Percentiles rank a stretch among this genome's conserved stretches.
These are phyloP conservation scores for Cephus rjabovi DNA, from an alignment of 2,888 invertebrate genomes.

Conservation along the genomic window DNA sequence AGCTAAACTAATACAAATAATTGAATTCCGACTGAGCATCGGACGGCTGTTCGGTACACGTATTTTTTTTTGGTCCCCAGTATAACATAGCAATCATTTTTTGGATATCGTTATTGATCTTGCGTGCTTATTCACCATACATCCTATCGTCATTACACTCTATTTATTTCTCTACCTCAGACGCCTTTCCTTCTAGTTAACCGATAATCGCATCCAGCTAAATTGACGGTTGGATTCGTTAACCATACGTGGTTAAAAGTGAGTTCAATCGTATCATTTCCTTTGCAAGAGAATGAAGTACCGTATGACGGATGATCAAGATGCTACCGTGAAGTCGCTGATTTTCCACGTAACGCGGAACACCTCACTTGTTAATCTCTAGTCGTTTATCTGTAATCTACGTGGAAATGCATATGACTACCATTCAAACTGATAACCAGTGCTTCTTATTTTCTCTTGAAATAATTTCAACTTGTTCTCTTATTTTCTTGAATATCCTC, in stretches of 20 bases:
- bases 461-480: not conserved
- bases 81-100: not conserved
- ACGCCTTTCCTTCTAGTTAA: conserved; percentile 41
- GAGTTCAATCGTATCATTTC: not conserved
- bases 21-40: not conserved
- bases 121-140: not conserved
- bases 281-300: not conserved
- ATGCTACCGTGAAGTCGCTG: not conserved
- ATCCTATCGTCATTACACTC: conserved; percentile 6
- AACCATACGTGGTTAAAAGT: not conserved
- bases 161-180: conserved; percentile 27
- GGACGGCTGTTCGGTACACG: not conserved
- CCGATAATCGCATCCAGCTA: conserved; percentile 48
- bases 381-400: not conserved
- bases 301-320: not conserved
- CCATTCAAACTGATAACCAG: not conserved
- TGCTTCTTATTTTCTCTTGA: not conserved
- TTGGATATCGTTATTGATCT: not conserved
- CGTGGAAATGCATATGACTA: not conserved
- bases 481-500: not conserved
- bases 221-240: conserved; percentile 46
- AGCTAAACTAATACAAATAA: conserved; percentile 47
- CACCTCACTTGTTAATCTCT: not conserved
- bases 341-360: not conserved
- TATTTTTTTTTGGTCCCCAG: not conserved